phyloP scores from a whole-genome alignment of 2,888 invertebrate genomes.

The Phlogophora meticulosa region DNA sequence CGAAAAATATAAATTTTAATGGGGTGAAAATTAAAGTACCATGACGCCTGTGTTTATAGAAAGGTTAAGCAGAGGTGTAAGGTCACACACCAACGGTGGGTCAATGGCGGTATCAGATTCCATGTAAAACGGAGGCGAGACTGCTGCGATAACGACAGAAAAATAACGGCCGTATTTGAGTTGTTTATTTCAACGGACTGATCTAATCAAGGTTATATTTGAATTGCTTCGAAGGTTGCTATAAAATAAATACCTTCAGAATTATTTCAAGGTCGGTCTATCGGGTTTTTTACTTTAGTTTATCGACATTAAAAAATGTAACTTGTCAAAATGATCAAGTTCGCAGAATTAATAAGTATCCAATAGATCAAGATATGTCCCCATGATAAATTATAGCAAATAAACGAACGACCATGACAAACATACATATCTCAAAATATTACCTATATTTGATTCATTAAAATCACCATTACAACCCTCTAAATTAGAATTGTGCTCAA shows the following conservation, averaged over 20 bases:
- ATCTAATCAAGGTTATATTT: constrained; percentile 19
- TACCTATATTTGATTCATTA: no score
- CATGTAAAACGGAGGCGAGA: background rate
- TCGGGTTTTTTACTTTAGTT: constrained; percentile 12
- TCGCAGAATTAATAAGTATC: constrained; percentile 1
- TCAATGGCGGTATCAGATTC: constrained; percentile 8
- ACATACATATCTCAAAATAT: no score
- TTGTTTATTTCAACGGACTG: background rate
- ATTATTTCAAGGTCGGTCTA: constrained; percentile 20
- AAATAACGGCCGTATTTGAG: background rate
- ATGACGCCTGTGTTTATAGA: constrained; percentile 11
- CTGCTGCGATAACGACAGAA: background rate
- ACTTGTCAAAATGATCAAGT: constrained; percentile 10
- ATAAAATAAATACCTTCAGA: constrained; percentile 25
- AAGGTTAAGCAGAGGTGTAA: constrained; percentile 49
- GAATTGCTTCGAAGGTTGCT: constrained; percentile 16
- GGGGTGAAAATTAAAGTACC: constrained; percentile 39
- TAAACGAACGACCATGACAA: no score
- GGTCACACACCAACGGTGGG: constrained; percentile 21
- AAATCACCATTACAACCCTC: no score
- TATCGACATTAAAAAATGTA: constrained; percentile 4
- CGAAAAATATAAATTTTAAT: constrained; percentile 35
- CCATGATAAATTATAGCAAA: no score
- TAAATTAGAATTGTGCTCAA: no score
- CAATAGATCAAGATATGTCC: background rate